Percentiles rank a stretch among this genome's conserved stretches.
Conservation (phyloP, 1,140 invertebrate species). For the Dendrolimus kikuchii region DNA sequence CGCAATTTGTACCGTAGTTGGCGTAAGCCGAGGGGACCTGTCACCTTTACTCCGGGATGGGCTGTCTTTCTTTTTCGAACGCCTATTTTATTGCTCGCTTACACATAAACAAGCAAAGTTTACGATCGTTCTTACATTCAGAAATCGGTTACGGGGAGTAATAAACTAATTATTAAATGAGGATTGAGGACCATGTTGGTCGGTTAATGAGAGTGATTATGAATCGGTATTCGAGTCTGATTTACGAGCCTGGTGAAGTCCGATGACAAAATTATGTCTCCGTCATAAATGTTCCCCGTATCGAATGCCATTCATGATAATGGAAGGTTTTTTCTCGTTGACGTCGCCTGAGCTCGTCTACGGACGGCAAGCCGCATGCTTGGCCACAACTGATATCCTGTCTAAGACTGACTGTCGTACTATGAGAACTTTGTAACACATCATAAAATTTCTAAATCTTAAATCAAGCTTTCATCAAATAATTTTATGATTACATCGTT, state of each 20-base stretch:
- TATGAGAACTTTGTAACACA: too few relatives aligned
- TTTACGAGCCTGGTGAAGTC: slow-evolving; percentile 26
- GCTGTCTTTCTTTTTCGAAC: slow-evolving; percentile 38
- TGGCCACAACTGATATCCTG: background rate
- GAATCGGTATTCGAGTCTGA: slow-evolving; percentile 26
- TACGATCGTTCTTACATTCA: slow-evolving; percentile 37
- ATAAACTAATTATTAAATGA: slow-evolving; percentile 37
- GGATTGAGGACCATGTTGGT: slow-evolving; percentile 16
- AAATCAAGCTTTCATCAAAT: too few relatives aligned
- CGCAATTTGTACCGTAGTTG: slow-evolving; percentile 69
- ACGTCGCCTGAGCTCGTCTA: slow-evolving; percentile 14
- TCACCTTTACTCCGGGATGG: slow-evolving; percentile 55
- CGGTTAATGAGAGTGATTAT: slow-evolving; percentile 26
- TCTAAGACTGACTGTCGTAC: background rate
- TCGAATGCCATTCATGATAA: slow-evolving; percentile 34
- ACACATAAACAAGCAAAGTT: slow-evolving; percentile 47
- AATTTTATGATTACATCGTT: too few relatives aligned
- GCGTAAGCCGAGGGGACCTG: slow-evolving; percentile 60
- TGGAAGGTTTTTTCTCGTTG: slow-evolving; percentile 27
- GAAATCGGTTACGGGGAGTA: slow-evolving; percentile 25
- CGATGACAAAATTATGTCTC: slow-evolving; percentile 40
- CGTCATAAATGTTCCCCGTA: slow-evolving; percentile 37
- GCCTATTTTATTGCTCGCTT: slow-evolving; percentile 46
- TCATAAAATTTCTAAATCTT: too few relatives aligned
- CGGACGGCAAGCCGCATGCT: background rate